Conservation (phyloP, 2,113 vertebrate genomes). For the Platichthys stellatus region DNA sequence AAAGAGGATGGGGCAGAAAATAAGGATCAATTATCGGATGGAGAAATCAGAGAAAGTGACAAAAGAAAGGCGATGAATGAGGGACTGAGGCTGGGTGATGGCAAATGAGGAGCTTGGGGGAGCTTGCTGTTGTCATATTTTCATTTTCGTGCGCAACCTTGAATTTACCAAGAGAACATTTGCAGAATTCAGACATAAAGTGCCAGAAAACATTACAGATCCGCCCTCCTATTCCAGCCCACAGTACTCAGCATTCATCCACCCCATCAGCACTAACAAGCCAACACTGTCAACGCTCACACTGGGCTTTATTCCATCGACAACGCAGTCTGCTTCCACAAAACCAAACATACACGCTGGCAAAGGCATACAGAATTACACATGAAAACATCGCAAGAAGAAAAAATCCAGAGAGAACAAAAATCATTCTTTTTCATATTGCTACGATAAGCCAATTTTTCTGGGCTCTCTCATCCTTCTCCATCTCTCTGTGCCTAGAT, state of each 20-base stretch:
- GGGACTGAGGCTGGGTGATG: conserved; percentile 21
- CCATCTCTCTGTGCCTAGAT: conserved; percentile 27
- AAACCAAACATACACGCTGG: conserved; percentile 46
- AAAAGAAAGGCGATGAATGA: conserved; percentile 22
- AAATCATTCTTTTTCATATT: conserved; percentile 20
- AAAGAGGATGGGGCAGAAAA: conserved; percentile 26
- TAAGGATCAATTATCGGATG: conserved; percentile 36
- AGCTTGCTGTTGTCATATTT: conserved; percentile 52
- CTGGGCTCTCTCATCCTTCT: conserved; percentile 19
- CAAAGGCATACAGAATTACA: conserved; percentile 34
- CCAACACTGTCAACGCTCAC: conserved; percentile 64
- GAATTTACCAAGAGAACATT: conserved; percentile 48
- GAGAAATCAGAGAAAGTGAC: conserved; percentile 24
- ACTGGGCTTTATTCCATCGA: conserved; percentile 59
- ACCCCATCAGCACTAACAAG: conserved; percentile 58
- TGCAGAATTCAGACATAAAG: conserved; percentile 32
- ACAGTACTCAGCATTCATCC: conserved; percentile 42
- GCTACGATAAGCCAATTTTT: conserved; percentile 19
- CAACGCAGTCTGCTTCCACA: conserved; percentile 44
- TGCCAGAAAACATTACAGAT: conserved; percentile 12
- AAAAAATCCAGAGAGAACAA: conserved; percentile 12
- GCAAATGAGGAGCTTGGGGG: conserved; percentile 16
- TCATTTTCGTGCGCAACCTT: conserved; percentile 54
- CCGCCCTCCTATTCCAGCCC: conserved; percentile 24
- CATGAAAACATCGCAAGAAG: conserved; percentile 20